phyloP scores from a whole-genome alignment of 1,140 invertebrate genomes.

The Drosophila lacertosa region DNA sequence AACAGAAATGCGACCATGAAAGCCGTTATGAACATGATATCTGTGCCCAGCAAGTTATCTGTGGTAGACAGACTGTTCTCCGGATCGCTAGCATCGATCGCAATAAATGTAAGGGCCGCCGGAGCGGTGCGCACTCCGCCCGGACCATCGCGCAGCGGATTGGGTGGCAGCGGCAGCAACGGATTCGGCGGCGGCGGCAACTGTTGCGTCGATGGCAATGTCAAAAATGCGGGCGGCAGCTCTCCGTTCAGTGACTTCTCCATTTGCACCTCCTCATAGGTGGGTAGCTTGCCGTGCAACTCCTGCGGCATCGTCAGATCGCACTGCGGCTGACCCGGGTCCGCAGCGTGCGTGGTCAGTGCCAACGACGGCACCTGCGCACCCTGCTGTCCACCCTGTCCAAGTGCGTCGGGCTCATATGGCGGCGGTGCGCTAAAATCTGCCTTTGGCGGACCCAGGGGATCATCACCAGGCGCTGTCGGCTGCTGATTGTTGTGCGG shows the following conservation, averaged over 20 bases:
- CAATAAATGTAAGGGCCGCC: conserved; percentile 88
- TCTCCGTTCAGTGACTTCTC: conserved; percentile 92
- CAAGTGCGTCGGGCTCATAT: conserved; percentile 85
- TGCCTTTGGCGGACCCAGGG: conserved; percentile 90
- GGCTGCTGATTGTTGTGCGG: conserved; percentile 69
- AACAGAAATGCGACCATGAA: conserved; percentile 95
- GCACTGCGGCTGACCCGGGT: conserved; percentile 35
- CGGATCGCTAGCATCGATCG: conserved; percentile 88
- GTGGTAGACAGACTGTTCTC: conserved; percentile 87
- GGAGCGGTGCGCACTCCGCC: conserved; percentile 84
- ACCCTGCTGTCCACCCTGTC: conserved; percentile 51
- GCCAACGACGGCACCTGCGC: conserved; percentile 49
- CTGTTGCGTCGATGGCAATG: conserved; percentile 64
- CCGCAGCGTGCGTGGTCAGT: conserved; percentile 40
- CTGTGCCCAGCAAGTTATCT: conserved; percentile 92
- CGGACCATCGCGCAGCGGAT: conserved; percentile 84
- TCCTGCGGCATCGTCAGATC: conserved; percentile 54
- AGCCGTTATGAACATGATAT: conserved; percentile 94
- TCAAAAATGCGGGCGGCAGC: conserved; percentile 74
- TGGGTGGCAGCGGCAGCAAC: conserved; percentile 68
- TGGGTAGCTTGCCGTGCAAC: conserved; percentile 91
- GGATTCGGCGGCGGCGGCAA: conserved; percentile 69
- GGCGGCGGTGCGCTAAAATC: conserved; percentile 94
- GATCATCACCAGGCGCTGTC: conserved; percentile 82
- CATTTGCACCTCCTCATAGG: conserved; percentile 95